Evolutionary conservation across 2,797 vertebrate genomes (phyloP), one percentile per base, ranked within the genome.

Genomic region (Rhinichthys osculus): DNA sequence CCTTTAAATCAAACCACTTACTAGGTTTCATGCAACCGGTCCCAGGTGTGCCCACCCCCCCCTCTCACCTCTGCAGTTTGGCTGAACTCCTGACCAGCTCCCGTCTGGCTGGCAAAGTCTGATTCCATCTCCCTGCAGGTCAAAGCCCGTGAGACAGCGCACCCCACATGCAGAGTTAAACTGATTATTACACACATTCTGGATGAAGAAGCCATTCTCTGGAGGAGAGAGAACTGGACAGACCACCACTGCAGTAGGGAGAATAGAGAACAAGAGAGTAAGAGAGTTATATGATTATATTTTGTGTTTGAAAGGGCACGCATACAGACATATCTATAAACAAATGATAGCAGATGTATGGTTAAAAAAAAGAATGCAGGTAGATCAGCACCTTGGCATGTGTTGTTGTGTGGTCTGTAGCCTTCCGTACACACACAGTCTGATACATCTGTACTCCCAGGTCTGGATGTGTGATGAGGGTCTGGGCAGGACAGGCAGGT

Each of bases 101-200:
- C 97, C 96, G 38, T 93, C 96, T 66, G 97, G 94, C 90, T 97
- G 98, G 92, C 98, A 99, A 91, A 99, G 94, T 21, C 97, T 92
- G 91, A 99, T 97, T 91, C 95, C 93, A 81, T 95, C 97, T 89
- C 98, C 98, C 88, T 97, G 95, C 0, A 98, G 96, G 90, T 98
- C 97, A 91, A 96, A 99, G 27, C 97, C 98, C 1, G 95, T 91
- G 91, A 95, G 94, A 90, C 98, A 99, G 40, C 96, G 95, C 72
- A 99, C 95, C 23, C 98, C 98, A 30, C 98, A 99, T 23, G 98
- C 98, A 16, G 97, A 96, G 13, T 99, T 97, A 66, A 97, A 99
- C 90, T 97, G 96, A 93, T 97, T 97, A 92, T 98, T 97, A 86
- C 98, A 99, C 69, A 95, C 93, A 72, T 98, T 97, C 89, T 99